Base-by-base conservation (phyloP, 1,140 invertebrate species). In the Helicoverpa zea region DNA sequence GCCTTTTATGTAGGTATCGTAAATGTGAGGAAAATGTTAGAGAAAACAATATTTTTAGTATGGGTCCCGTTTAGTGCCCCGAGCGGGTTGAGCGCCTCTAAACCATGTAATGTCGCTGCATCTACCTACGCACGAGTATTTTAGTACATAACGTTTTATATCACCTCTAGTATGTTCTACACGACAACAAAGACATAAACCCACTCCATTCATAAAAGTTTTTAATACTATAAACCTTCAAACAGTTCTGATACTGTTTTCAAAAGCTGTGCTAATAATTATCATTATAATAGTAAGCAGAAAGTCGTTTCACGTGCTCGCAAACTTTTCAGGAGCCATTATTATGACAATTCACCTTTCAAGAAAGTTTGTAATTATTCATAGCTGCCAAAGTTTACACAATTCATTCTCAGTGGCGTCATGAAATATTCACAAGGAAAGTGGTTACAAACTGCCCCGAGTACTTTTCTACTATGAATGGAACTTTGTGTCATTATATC, bases 41-140 rank as follows among this genome's bases (percentile, higher is more conserved):
- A 72, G 68, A 52, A 64, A 72, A 72, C 68, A 52, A 52, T 72
- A 72, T 72, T 72, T 49, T 72, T 54, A 72, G 68, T 72, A 52
- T 12, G 23, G 16, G 66, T 52, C 66, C 29, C 16, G 30, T 47
- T 47, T 47, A 66, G 16, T 18, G 35, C 35, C n/a, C 16, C 23
- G 11, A 13, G 16, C 10, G 63, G 43, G 43, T 11, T 23, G 64
- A 68, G 12, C 16, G 64, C n/a, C 18, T 47, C 18, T 49, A 68
- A 68, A 47, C n/a, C 64, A 51, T 68, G 43, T 68, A 68, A 68
- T 68, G 43, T 49, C 16, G 64, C 18, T 12, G 18, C 64, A 47
- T 23, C n/a, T 49, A 18, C 14, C 35, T 68, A 16, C 43, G n/a
- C 18, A 56, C 54, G 30, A 2, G 43, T 49, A 16, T 68, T 49